phyloP scores from a whole-genome alignment of 2,113 vertebrate species.

The Nycticebus coucang region DNA sequence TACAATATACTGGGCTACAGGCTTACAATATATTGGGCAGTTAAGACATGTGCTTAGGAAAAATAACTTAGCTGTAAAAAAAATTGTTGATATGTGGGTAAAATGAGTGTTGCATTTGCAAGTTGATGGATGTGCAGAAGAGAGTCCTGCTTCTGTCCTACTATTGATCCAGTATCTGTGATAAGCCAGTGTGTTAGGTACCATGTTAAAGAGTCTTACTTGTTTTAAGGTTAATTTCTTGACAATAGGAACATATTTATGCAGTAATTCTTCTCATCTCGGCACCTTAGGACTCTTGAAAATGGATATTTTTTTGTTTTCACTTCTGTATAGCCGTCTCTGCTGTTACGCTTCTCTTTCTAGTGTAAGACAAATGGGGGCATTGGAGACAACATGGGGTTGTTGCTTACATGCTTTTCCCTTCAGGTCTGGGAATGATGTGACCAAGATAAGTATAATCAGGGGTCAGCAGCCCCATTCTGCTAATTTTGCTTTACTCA shows the following conservation, averaged over 20 bases:
- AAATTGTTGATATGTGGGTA: not conserved
- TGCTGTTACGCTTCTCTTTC: not conserved
- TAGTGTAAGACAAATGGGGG: rapidly evolving
- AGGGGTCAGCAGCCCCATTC: rapidly evolving
- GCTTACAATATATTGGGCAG: not conserved
- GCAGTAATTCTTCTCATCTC: not conserved
- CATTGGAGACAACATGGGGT: not conserved
- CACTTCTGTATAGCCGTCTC: rapidly evolving
- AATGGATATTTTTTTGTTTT: not conserved
- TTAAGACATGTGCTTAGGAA: not conserved
- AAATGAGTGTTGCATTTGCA: too few relatives aligned
- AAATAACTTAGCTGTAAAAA: too few relatives aligned
- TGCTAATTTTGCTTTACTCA: not conserved
- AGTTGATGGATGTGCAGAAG: not conserved
- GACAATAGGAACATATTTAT: too few relatives aligned
- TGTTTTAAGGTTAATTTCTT: not conserved
- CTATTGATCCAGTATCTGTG: not conserved
- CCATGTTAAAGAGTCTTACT: not conserved
- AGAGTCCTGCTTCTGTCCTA: not conserved
- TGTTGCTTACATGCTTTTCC: rapidly evolving
- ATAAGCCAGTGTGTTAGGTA: not conserved
- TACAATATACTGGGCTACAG: rapidly evolving
- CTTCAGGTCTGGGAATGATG: too few relatives aligned
- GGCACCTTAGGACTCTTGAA: not conserved
- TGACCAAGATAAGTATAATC: not conserved